These are phyloP conservation scores for Morpho achilles DNA, from an alignment of 2,888 invertebrate species.

Conservation along the genomic window DNA sequence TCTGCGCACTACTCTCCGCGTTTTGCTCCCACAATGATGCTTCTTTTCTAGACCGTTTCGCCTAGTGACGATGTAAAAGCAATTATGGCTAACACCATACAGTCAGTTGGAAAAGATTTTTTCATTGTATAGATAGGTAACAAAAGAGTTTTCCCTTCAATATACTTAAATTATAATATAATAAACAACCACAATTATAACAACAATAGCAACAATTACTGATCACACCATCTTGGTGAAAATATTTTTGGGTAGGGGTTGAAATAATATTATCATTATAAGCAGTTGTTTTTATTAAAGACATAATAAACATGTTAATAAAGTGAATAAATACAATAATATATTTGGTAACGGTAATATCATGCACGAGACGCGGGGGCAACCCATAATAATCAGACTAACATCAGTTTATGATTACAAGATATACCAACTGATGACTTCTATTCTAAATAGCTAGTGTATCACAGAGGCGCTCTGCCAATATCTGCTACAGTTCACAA, in stretches of 20 bases:
- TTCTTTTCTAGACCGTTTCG: too few species aligned
- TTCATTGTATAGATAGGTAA: too few species aligned
- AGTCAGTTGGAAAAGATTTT: too few species aligned
- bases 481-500: slow-evolving; percentile 41
- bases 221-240: too few species aligned
- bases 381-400: slow-evolving; percentile 47
- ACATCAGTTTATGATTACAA: slow-evolving; percentile 47
- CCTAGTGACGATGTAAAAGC: too few species aligned
- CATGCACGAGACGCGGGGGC: slow-evolving; percentile 56
- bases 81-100: too few species aligned
- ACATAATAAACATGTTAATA: slow-evolving; percentile 78
- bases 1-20: too few species aligned
- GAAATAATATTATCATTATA: slow-evolving; percentile 39
- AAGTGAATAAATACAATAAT: slow-evolving; percentile 76
- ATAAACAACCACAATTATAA: too few species aligned
- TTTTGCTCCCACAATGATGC: too few species aligned
- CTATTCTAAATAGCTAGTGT: slow-evolving; percentile 61
- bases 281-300: slow-evolving; percentile 77
- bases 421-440: slow-evolving; percentile 49
- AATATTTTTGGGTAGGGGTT: slow-evolving; percentile 4
- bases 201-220: too few species aligned
- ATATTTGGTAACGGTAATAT: slow-evolving; percentile 57
- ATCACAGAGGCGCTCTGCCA: slow-evolving; percentile 68
- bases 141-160: too few species aligned
- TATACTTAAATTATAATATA: too few species aligned